These are phyloP conservation scores for Arvicanthis niloticus DNA, from an alignment of 2,113 vertebrate genomes.

Conservation along the genomic window DNA sequence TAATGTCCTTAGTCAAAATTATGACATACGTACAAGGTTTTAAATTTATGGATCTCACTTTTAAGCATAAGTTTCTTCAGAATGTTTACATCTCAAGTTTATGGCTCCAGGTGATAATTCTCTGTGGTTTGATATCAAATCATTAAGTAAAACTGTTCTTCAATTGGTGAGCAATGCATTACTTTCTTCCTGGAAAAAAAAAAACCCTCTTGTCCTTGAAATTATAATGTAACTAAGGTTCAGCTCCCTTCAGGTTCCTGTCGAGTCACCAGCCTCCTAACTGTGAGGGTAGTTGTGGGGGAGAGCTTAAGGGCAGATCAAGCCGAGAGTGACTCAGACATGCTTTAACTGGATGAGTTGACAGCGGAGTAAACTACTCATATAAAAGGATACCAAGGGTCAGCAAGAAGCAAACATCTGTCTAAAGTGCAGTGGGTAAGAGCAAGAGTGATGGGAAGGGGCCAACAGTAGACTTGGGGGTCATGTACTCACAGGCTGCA, in stretches of 20 bases:
- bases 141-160: constrained; percentile 45
- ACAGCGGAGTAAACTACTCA: neutral
- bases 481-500: neutral
- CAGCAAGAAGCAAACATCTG: constrained; percentile 19
- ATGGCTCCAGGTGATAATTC: constrained; percentile 25
- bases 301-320: neutral
- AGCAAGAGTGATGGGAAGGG: neutral
- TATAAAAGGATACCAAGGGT: neutral
- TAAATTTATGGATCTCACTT: neutral
- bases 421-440: neutral
- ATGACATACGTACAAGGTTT: neutral
- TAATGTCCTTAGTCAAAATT: constrained; percentile 8
- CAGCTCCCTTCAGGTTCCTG: neutral
- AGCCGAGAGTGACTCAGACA: constrained; percentile 53
- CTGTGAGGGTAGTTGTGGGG: neutral
- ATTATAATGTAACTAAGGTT: constrained; percentile 5
- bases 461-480: neutral
- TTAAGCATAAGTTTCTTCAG: constrained; percentile 27
- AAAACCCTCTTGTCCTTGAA: constrained; percentile 16
- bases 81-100: neutral
- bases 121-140: constrained; percentile 49
- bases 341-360: neutral
- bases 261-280: constrained; percentile 41
- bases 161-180: constrained; percentile 42
- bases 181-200: constrained; percentile 56